phyloP scores from a whole-genome alignment of 2,797 vertebrate genomes.

The Gallinago nigripennis region DNA sequence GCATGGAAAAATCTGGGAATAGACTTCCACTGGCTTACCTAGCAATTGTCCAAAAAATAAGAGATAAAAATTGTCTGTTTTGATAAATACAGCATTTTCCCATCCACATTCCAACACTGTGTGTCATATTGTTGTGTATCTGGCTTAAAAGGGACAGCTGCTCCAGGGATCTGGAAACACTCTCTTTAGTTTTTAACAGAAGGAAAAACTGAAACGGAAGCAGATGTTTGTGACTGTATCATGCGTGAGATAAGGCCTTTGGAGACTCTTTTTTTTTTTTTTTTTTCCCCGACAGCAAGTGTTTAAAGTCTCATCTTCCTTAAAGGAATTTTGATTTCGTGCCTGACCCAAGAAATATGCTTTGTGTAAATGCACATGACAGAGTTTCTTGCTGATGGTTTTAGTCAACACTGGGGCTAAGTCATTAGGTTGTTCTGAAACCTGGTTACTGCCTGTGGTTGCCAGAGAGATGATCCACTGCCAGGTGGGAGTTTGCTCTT shows the following conservation, averaged over 20 bases:
- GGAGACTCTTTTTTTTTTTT: neutral
- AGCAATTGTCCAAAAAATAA: neutral
- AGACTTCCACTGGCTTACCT: neutral
- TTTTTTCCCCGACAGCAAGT: neutral
- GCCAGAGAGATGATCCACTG: neutral
- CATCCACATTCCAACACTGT: slow-evolving; percentile 15
- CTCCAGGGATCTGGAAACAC: slow-evolving; percentile 56
- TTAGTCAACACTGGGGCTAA: neutral
- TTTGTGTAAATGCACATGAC: slow-evolving; percentile 54
- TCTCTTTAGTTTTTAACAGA: slow-evolving; percentile 64
- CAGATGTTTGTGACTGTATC: slow-evolving; percentile 62
- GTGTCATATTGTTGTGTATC: slow-evolving; percentile 38
- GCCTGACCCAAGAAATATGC: slow-evolving; percentile 61
- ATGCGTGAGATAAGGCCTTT: slow-evolving; percentile 30
- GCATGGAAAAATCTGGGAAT: neutral
- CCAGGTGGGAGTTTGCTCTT: neutral
- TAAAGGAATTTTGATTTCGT: slow-evolving; percentile 68
- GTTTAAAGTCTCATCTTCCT: slow-evolving; percentile 61
- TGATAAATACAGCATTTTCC: slow-evolving; percentile 30
- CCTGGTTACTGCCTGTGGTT: neutral
- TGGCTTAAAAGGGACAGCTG: slow-evolving; percentile 68
- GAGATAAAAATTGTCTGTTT: slow-evolving; percentile 18
- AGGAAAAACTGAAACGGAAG: slow-evolving; percentile 60
- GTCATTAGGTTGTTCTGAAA: slow-evolving; percentile 32
- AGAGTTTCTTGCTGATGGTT: slow-evolving; percentile 32